Evolutionary conservation across 2,797 vertebrate genomes (phyloP), one percentile per base, ranked within the genome.

Genomic region (Siniperca undulata): DNA sequence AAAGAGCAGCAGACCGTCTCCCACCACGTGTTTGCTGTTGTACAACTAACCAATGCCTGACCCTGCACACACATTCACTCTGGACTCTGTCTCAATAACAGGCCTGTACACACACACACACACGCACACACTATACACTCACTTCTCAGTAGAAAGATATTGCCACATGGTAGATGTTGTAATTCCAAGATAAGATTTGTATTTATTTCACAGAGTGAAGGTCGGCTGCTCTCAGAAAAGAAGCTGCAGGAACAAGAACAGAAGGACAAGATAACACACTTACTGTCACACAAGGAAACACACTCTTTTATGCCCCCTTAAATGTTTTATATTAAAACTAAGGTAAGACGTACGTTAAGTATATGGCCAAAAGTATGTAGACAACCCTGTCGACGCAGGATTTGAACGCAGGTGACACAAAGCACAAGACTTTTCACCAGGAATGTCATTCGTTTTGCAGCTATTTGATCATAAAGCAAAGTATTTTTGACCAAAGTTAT

Each of bases 51-150:
- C 44, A 72, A 55, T 69, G 20, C 73, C 75, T 48, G 64, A 69
- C 48, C 12, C 53, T 24, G 30, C 65, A 74, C 2, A 2, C 58
- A 85, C 70, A 59, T 59, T 36, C 19, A 74, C 17, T 4, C 65
- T 82, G 81, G 82, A 87, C 90, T 87, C 84, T 88, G 79, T 70
- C 61, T 85, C 61, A 72, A 61, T 55, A 70, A 78, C 65, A 74
- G 70, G 20, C 40, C 17, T 12, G 2, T 12, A 55, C 13, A 65
- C 65, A 74, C 2, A 2, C 36, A 65, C 64, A 60, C 65, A 48
- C 78, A 48, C 60, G 59, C 11, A 68, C 22, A 56, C 55, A 77
- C 64, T 40, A 7, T 3, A 74, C n/a, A 56, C 55, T 13, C 48
- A 13, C 11, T 65, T 80, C 62, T 46, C 30, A 70, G 59, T 36